A percentile compares a stretch with the other conserved stretches of the same genome.
Evolutionary conservation across 2,113 vertebrate species (phyloP).

Genomic region (Hippopotamus amphibius): DNA sequence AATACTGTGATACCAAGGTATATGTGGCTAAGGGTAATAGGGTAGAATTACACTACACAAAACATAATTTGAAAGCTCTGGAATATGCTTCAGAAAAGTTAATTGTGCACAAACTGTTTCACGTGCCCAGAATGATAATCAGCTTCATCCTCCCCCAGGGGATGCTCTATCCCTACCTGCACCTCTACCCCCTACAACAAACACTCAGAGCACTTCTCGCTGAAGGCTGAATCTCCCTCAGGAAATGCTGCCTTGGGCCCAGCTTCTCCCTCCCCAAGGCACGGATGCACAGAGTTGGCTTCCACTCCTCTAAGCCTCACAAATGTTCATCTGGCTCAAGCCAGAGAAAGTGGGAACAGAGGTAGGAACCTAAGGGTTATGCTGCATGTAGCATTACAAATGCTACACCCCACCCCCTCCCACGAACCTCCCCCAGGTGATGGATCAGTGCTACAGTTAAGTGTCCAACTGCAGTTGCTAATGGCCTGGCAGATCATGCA

Average conservation of each 20-base stretch:
- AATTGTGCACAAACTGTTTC: constrained; percentile 63
- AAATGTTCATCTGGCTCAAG: background rate
- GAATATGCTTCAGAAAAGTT: constrained; percentile 66
- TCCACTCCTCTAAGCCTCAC: background rate
- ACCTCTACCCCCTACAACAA: background rate
- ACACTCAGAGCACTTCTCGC: background rate
- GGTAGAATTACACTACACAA: constrained; percentile 62
- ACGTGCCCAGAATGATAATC: constrained; percentile 52
- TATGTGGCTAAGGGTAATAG: constrained; percentile 57
- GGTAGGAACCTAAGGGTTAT: background rate
- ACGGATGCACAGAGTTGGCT: background rate
- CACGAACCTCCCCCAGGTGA: background rate
- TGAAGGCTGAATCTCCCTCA: background rate
- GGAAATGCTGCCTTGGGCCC: background rate
- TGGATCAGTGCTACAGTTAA: background rate
- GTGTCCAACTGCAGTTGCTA: background rate
- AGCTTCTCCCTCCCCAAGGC: background rate
- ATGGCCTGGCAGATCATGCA: background rate
- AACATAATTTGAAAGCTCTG: constrained; percentile 67
- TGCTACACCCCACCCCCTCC: accelerated
- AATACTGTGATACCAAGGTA: constrained; percentile 21
- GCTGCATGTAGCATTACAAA: background rate
- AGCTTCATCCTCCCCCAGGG: background rate
- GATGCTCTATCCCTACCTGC: background rate
- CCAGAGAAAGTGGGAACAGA: background rate